Evolutionary conservation across 2,797 vertebrate species (phyloP).

Genomic region (Tympanoctomys barrerae): DNA sequence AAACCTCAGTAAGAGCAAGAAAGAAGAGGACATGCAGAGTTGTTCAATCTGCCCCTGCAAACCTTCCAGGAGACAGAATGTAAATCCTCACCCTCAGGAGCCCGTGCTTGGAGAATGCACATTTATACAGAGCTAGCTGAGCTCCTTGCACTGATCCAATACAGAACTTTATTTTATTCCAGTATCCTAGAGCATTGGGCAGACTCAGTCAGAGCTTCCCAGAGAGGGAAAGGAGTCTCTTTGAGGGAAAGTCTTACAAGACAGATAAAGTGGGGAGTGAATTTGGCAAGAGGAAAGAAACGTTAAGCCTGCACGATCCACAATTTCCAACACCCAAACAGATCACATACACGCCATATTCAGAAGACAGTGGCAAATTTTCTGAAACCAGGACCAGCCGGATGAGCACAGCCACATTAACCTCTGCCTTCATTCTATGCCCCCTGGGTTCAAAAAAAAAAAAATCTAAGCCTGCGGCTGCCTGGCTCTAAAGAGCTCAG

Average conservation of each 20-base stretch:
- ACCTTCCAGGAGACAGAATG: background rate
- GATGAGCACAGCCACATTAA: background rate
- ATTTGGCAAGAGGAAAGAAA: slow-evolving; percentile 7
- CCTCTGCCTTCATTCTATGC: background rate
- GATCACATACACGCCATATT: background rate
- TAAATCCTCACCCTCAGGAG: background rate
- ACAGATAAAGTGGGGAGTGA: background rate
- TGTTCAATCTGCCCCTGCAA: background rate
- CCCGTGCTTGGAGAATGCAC: background rate
- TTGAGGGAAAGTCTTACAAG: background rate
- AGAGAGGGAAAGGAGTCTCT: background rate
- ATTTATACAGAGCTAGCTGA: background rate
- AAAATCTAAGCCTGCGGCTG: background rate
- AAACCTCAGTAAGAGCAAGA: background rate
- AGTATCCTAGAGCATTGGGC: background rate
- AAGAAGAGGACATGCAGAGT: background rate
- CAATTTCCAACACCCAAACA: background rate
- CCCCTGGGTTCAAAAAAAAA: background rate
- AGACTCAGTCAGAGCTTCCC: background rate
- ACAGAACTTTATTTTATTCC: background rate
- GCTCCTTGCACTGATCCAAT: background rate
- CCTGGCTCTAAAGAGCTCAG: background rate
- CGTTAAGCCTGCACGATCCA: background rate
- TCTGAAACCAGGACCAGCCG: background rate
- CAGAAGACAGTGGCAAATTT: background rate